A percentile compares a stretch with the other conserved stretches of the same genome.
These are phyloP conservation scores for Chascanopsetta lugubris DNA, from an alignment of 2,113 vertebrate genomes.

Conservation along the genomic window DNA sequence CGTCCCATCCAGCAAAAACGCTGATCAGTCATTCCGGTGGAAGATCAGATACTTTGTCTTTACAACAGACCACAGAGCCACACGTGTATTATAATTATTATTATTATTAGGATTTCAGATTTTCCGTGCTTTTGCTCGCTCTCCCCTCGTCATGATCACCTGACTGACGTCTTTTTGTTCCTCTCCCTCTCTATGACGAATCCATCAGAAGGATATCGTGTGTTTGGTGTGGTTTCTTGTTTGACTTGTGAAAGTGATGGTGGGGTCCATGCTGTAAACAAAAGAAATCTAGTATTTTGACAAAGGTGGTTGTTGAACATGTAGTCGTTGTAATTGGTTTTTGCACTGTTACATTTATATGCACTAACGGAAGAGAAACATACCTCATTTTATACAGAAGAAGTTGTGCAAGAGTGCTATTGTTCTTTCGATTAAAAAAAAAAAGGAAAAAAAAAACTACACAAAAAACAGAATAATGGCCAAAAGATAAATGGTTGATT, in stretches of 20 bases:
- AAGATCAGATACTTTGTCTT: too few species aligned
- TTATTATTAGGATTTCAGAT: conserved; percentile 21
- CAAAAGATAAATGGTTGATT: conserved; percentile 42
- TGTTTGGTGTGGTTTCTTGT: conserved; percentile 68
- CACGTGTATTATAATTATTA: conserved; percentile 34
- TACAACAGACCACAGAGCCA: conserved; percentile 30
- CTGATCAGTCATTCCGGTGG: conserved; percentile 55
- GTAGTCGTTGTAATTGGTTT: conserved; percentile 73
- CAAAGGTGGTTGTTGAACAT: conserved; percentile 64
- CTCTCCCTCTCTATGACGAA: conserved; percentile 43
- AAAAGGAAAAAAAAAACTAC: too few species aligned
- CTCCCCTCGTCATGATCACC: conserved; percentile 34
- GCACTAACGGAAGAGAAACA: conserved; percentile 78
- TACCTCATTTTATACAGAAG: conserved; percentile 84
- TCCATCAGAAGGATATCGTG: conserved; percentile 54
- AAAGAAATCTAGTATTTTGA: conserved; percentile 59
- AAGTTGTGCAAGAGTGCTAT: conserved; percentile 65
- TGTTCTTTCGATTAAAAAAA: conserved; percentile 54
- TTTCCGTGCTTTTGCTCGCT: conserved; percentile 43
- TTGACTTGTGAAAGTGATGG: conserved; percentile 67
- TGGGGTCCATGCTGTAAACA: conserved; percentile 72
- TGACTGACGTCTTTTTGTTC: conserved; percentile 47
- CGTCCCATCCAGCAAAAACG: conserved; percentile 8
- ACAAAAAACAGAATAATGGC: conserved; percentile 38
- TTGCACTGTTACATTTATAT: conserved; percentile 82